Percentiles rank a stretch among this genome's conserved stretches.
Conservation (phyloP, 2,797 vertebrate species). For the Alfaro cultratus region DNA sequence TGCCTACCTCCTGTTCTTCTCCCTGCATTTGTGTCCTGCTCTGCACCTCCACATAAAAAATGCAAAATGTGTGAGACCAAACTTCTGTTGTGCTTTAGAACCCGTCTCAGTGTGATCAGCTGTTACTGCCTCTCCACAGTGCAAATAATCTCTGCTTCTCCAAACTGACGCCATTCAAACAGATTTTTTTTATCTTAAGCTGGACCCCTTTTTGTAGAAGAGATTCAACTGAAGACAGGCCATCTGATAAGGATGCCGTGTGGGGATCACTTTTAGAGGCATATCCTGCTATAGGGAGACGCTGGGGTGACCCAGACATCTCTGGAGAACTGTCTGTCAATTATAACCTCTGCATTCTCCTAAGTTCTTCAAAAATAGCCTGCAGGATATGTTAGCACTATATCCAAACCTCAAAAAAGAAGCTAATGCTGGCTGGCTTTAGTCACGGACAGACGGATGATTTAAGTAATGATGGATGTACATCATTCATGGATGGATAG, state of each 20-base stretch:
- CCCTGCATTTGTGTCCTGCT: not conserved
- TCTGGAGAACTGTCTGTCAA: not conserved
- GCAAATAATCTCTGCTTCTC: not conserved
- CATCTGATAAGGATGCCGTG: not conserved
- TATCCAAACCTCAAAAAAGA: not conserved
- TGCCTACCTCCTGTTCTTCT: not conserved
- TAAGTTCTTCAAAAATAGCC: not conserved
- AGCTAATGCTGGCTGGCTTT: not conserved
- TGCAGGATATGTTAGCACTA: not conserved
- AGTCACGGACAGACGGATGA: not conserved
- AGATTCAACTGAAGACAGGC: not conserved
- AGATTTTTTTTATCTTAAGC: not conserved
- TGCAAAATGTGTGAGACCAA: not conserved
- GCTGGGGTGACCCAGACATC: not conserved
- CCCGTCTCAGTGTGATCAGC: not conserved
- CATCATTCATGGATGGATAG: not conserved
- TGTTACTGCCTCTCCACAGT: not conserved
- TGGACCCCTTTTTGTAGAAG: not conserved
- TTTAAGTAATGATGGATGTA: not conserved
- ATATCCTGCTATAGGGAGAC: not conserved
- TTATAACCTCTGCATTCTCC: not conserved
- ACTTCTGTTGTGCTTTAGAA: not conserved
- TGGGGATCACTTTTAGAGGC: not conserved
- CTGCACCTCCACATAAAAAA: not conserved
- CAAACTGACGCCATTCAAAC: not conserved